Percentiles rank a stretch among this genome's conserved stretches.
Evolutionary conservation across 2,113 vertebrate genomes (phyloP).

Genomic region (Erinaceus europaeus): DNA sequence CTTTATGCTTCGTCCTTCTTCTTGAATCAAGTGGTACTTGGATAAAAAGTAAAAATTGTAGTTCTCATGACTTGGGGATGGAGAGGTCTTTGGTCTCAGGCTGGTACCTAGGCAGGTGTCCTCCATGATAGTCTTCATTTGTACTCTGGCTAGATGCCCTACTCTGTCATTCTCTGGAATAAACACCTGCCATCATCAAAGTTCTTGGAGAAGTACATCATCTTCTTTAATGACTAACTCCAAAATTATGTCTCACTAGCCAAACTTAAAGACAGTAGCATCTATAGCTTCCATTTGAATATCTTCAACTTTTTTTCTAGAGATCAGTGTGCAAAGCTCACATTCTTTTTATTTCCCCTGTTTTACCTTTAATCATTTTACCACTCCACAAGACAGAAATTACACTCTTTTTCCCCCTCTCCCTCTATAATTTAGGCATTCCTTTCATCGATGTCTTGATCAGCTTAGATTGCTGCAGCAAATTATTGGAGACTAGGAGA

Average conservation of each 20-base stretch:
- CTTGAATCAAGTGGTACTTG: background rate
- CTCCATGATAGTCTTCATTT: background rate
- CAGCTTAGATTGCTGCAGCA: background rate
- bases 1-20: background rate
- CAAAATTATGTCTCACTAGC: background rate
- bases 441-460: background rate
- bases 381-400: background rate
- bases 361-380: background rate
- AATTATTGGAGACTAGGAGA: background rate
- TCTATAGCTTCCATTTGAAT: background rate
- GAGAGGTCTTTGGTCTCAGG: background rate
- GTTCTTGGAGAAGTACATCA: background rate
- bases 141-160: background rate
- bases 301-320: background rate
- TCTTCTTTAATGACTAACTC: background rate
- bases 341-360: background rate
- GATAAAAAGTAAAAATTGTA: background rate
- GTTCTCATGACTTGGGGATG: background rate
- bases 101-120: background rate
- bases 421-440: background rate
- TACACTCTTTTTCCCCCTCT: background rate
- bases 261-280: background rate
- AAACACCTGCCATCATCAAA: background rate
- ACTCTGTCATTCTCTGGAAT: slow-evolving; percentile 8
- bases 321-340: background rate